A percentile compares a stretch with the other conserved stretches of the same genome.
Evolutionary conservation across 1,140 invertebrate species (phyloP).

Genomic region (Aphidius gifuensis): DNA sequence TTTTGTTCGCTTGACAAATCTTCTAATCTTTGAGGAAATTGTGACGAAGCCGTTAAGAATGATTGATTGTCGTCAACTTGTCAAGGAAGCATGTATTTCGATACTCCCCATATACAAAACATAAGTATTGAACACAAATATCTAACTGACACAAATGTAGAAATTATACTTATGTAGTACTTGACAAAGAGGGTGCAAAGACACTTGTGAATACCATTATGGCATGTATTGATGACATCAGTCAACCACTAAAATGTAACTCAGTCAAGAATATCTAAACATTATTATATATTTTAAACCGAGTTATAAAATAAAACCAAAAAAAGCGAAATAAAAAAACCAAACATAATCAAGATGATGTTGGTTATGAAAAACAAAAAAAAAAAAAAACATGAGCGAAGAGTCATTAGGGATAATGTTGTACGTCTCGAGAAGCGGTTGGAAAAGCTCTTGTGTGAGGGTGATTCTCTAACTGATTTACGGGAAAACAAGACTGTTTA

Average conservation of each 20-base stretch:
- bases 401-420: constrained; percentile 42
- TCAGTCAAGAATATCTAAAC: constrained; percentile 21
- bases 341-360: too few species aligned
- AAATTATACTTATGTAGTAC: constrained; percentile 23
- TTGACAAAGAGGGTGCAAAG: constrained; percentile 8
- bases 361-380: too few species aligned
- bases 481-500: constrained; percentile 56
- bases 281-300: too few species aligned
- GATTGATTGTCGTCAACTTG: constrained; percentile 29
- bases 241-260: constrained; percentile 38
- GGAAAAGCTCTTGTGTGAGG: constrained; percentile 38
- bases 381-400: too few species aligned
- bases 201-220: constrained; percentile 1
- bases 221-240: constrained; percentile 32
- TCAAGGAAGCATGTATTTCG: constrained; percentile 5
- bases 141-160: not conserved
- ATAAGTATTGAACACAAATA: constrained; percentile 13
- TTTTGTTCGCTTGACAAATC: not conserved
- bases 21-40: constrained; percentile 29
- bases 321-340: too few species aligned
- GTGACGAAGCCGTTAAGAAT: constrained; percentile 39
- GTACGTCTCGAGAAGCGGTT: constrained; percentile 30
- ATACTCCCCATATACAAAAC: constrained; percentile 4
- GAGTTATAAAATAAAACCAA: too few species aligned
- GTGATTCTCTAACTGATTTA: constrained; percentile 53